These are phyloP conservation scores for Tetranychus truncatus DNA, from an alignment of 2,888 invertebrate genomes.

Conservation along the genomic window DNA sequence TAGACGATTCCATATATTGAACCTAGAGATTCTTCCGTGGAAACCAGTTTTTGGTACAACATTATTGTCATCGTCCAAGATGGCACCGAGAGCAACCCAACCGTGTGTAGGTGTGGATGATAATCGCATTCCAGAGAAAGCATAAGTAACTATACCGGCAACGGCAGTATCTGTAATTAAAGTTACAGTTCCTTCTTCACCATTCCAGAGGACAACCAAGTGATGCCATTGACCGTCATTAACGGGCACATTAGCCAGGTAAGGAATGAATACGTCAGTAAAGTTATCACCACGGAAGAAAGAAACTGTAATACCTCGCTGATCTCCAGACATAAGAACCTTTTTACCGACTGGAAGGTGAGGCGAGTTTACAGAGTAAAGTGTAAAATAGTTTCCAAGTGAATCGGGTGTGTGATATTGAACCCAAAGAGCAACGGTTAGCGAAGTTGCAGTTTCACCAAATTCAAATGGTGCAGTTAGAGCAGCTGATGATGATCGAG, in stretches of 20 bases:
- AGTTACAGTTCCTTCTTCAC: constrained; percentile 61
- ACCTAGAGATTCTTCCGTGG: constrained; percentile 81
- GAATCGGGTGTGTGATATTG: constrained; percentile 78
- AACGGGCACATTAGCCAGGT: constrained; percentile 73
- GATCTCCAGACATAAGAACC: constrained; percentile 72
- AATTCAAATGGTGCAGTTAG: constrained; percentile 73
- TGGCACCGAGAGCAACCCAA: constrained; percentile 79
- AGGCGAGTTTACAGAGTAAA: constrained; percentile 63
- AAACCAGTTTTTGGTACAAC: constrained; percentile 74
- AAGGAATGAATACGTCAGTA: constrained; percentile 71
- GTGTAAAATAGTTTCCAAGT: constrained; percentile 72
- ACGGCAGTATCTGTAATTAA: constrained; percentile 88
- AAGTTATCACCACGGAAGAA: constrained; percentile 50
- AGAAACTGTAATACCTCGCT: constrained; percentile 77
- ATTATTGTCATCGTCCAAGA: constrained; percentile 49
- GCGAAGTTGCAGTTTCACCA: constrained; percentile 43
- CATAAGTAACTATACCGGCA: constrained; percentile 51
- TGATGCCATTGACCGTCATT: constrained; percentile 96
- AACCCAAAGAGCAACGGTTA: constrained; percentile 89
- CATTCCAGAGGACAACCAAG: constrained; percentile 83
- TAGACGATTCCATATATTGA: constrained; percentile 80
- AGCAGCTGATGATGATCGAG: constrained; percentile 69
- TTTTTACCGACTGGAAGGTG: constrained; percentile 50
- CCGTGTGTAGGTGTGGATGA: constrained; percentile 37
- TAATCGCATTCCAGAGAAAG: constrained; percentile 46